Evolutionary conservation across 2,797 vertebrate species (phyloP), one percentile per base, ranked within the genome.

Genomic region (Rhynchonycteris naso): DNA sequence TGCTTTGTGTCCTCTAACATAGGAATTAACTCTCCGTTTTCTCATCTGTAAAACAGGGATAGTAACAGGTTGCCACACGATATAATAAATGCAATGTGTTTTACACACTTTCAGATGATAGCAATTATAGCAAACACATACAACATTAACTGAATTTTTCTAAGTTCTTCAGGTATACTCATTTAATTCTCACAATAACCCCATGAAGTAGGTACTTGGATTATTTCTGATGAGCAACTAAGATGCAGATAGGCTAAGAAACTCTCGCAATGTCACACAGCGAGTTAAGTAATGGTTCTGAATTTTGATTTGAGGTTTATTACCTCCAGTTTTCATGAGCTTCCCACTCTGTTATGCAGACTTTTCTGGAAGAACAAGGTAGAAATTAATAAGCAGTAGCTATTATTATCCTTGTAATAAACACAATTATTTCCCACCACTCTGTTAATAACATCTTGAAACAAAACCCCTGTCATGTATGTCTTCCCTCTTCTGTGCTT

Each of bases 331-430:
- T 19, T 82, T 93, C 7, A 12, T 28, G 22, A 59, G 83, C 50
- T 75, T 92, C 38, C 4, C 21, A 38, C 18, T 89, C 18, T 82
- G 47, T 11, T 35, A 35, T 47, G 15, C 6, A 35, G 54, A 81
- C 33, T 91, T 95, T 91, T 88, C 71, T 83, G 72, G 54, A 89
- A 93, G 38, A 90, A 78, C 1, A 18, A n/a, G n/a, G 19, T 56
- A 56, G 38, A 10, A 14, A 56, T 68, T 38, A 65, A 8, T 63
- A 79, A 79, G 7, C 21, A 21, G 10, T 54, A 78, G 43, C 9
- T 65, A 7, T 56, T 65, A 76, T 35, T 54, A 75, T 71, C 2
- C 33, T 81, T 71, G 38, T n/a, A 28, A 65, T 50, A 68, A 86
- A 26, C 65, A 54, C 30, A 90, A n/a, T 56, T 78, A 79, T 93